Evolutionary conservation across 2,113 vertebrate species (phyloP).

Genomic region (Cacatua alba): DNA sequence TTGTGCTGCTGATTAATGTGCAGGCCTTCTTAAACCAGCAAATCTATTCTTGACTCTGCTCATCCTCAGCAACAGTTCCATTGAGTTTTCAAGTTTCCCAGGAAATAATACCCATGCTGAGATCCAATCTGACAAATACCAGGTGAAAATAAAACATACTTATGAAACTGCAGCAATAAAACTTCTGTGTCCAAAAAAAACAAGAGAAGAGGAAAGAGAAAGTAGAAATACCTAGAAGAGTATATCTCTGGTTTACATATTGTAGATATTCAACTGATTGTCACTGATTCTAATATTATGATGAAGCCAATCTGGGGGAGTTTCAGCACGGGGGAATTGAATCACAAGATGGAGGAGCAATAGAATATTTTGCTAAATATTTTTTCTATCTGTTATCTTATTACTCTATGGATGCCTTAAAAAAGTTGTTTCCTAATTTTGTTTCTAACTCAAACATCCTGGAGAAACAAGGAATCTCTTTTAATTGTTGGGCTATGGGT

Average conservation of each 20-base stretch:
- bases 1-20: not conserved
- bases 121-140: not conserved
- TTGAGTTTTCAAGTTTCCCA: not conserved
- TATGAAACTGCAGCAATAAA: not conserved
- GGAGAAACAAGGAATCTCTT: not conserved
- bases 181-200: not conserved
- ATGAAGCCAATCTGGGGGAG: not conserved
- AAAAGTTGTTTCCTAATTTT: not conserved
- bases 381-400: not conserved
- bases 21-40: not conserved
- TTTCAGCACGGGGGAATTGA: not conserved
- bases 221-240: not conserved
- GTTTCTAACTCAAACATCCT: not conserved
- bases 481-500: not conserved
- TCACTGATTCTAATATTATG: not conserved
- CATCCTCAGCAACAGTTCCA: not conserved
- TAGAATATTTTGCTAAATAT: not conserved
- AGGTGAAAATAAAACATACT: not conserved
- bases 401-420: not conserved
- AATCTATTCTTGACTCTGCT: not conserved
- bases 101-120: not conserved
- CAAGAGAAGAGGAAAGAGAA: not conserved
- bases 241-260: not conserved
- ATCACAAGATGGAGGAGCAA: not conserved
- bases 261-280: not conserved